These are phyloP conservation scores for Phodopus roborovskii DNA, from an alignment of 2,113 vertebrate genomes.

Conservation along the genomic window DNA sequence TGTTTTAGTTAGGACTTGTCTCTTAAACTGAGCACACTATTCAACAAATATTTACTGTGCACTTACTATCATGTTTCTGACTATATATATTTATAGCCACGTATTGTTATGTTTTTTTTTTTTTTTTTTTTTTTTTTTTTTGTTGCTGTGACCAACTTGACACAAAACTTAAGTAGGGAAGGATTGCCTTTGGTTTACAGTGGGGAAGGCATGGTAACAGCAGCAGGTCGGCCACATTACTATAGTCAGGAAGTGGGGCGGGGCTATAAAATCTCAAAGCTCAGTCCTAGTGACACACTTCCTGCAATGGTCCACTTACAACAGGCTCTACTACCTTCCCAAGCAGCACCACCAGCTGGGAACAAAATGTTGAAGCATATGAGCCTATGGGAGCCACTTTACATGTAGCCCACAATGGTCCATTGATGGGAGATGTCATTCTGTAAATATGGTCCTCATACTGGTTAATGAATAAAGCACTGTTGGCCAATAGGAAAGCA, in stretches of 20 bases:
- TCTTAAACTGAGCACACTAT: background rate
- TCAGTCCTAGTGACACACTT: background rate
- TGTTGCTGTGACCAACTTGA: background rate
- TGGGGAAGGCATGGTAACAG: background rate
- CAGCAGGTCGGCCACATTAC: background rate
- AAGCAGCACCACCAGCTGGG: background rate
- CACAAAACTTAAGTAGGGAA: background rate
- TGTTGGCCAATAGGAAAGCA: no score
- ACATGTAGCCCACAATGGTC: background rate
- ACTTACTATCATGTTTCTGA: background rate
- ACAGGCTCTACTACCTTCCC: background rate
- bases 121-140: no score
- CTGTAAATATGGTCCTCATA: no score
- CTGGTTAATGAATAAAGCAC: no score
- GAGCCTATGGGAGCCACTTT: background rate
- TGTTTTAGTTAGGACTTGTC: background rate
- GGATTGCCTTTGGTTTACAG: background rate
- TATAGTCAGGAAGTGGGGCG: background rate
- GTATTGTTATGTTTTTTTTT: background rate
- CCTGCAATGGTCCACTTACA: no score
- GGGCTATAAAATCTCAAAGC: background rate
- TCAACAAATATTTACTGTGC: constrained; percentile 17
- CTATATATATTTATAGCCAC: background rate
- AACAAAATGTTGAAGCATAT: background rate
- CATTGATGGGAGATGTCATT: no score